Evolutionary conservation across 1,140 invertebrate species (phyloP).

Genomic region (Tribolium castaneum): DNA sequence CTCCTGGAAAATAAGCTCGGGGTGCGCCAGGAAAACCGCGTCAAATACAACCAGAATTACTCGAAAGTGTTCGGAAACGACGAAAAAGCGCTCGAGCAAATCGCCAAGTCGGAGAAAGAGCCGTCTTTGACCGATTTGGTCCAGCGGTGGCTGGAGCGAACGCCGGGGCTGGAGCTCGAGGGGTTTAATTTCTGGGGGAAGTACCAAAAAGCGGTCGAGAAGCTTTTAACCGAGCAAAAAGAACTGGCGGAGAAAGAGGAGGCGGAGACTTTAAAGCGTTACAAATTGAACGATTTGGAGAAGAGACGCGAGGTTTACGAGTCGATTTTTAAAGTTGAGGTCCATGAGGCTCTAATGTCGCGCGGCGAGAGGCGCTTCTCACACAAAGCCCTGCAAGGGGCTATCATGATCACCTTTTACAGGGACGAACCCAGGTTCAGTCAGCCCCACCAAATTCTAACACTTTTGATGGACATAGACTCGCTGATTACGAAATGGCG

Average conservation of each 20-base stretch:
- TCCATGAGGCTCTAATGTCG: slow-evolving; percentile 83
- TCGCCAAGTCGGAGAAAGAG: slow-evolving; percentile 84
- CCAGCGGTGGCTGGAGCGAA: slow-evolving; percentile 93
- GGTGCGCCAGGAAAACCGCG: slow-evolving; percentile 85
- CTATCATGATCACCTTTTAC: slow-evolving; percentile 97
- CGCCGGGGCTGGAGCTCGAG: slow-evolving; percentile 85
- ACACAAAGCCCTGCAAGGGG: slow-evolving; percentile 92
- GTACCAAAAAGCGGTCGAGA: slow-evolving; percentile 82
- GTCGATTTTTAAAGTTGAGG: slow-evolving; percentile 86
- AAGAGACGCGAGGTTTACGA: slow-evolving; percentile 87
- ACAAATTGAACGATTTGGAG: slow-evolving; percentile 78
- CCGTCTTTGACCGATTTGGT: slow-evolving; percentile 87
- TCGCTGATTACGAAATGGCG: slow-evolving; percentile 99
- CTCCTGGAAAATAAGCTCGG: slow-evolving; percentile 97
- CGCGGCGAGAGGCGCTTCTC: slow-evolving; percentile 90
- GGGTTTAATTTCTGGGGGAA: slow-evolving; percentile 96
- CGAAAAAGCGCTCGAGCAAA: slow-evolving; percentile 73
- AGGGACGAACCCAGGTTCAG: slow-evolving; percentile 96
- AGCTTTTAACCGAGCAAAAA: slow-evolving; percentile 78
- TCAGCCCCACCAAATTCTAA: slow-evolving; percentile 95
- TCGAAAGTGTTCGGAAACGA: slow-evolving; percentile 86
- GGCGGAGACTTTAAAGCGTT: slow-evolving; percentile 68
- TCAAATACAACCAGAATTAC: slow-evolving; percentile 95
- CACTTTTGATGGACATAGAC: slow-evolving; percentile 96
- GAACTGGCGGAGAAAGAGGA: slow-evolving; percentile 69